phyloP scores from a whole-genome alignment of 1,140 invertebrate species.

The Ostrea edulis region DNA sequence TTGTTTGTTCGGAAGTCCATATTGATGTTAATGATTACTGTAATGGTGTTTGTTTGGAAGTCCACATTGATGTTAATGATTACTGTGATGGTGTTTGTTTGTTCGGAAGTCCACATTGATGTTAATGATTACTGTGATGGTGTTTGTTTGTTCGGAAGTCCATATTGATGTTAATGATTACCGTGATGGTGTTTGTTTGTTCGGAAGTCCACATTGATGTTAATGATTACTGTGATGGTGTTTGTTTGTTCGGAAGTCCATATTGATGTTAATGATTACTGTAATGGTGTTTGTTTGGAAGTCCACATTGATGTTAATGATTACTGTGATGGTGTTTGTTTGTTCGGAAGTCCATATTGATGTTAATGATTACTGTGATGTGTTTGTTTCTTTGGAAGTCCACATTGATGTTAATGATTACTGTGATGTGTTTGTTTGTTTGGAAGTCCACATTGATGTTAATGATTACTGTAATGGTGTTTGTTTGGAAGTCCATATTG shows the following conservation, averaged over 20 bases:
- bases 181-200: background rate
- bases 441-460: background rate
- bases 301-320: background rate
- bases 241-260: background rate
- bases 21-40: background rate
- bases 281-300: background rate
- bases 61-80: background rate
- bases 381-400: no score
- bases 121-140: background rate
- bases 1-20: background rate
- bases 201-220: background rate
- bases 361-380: background rate
- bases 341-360: background rate
- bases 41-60: background rate
- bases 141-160: background rate
- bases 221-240: background rate
- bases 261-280: background rate
- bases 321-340: background rate
- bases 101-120: background rate
- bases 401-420: background rate
- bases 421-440: background rate
- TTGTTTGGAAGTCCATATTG: background rate
- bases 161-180: background rate
- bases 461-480: background rate
- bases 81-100: background rate